Base-by-base conservation (phyloP, 2,113 vertebrate genomes). In the Anguilla japonica region DNA sequence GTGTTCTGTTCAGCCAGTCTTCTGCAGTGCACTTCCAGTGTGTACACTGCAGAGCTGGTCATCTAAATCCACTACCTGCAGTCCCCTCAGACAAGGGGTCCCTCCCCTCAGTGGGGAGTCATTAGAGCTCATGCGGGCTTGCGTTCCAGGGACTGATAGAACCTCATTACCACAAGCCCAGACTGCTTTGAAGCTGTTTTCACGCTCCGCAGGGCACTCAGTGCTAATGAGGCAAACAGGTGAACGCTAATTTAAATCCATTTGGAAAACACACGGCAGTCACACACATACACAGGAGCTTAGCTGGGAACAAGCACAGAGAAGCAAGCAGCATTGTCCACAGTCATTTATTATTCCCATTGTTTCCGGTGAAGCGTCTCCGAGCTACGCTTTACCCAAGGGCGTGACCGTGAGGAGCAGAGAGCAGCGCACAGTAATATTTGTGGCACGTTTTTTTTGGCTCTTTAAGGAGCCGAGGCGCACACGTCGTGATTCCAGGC, bases 71-170 rank as follows among this genome's bases (percentile, higher is more conserved):
- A 75, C 26, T 75, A 75, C 83, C 83, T 34, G n/a, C 60, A 81
- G 53, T 50, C 63, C 41, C 22, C 60, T 14, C 56, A 57, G 84
- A 82, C 40, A 41, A 56, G 80, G 20, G 43, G 87, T 22, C 83
- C 39, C 75, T 82, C 83, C 86, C 89, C 89, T 84, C 91, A 86
- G 89, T 86, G 85, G 91, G 89, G 89, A 88, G 82, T 88, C 87
- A 91, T 91, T 88, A 91, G 87, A 83, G 60, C 56, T 88, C 83
- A 82, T 86, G n/a, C 67, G 80, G 87, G 87, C 90, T 89, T 91
- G 89, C 91, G 89, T 83, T 90, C 85, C 90, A 88, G 57, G 89
- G 88, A 87, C 87, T 91, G 93, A 93, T 91, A 88, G 88, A 87
- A 86, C 87, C 88, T 92, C 89, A 91, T 93, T 89, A 92, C 88